phyloP scores from a whole-genome alignment of 92 coral and sea anemone species.

The Virgularia gustaviana region DNA sequence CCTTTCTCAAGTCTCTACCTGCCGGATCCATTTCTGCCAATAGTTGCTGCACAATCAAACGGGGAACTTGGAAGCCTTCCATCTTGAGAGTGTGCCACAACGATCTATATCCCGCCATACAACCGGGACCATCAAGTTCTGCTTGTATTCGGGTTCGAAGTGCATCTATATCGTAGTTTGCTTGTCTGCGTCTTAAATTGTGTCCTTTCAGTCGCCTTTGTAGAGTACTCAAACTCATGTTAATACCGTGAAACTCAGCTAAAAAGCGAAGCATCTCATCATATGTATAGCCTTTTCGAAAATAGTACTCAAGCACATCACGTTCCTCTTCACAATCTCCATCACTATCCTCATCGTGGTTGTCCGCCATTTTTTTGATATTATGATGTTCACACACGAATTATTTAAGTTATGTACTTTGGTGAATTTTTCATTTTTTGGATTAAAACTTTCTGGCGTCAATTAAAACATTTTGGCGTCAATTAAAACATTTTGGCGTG shows the following conservation, averaged over 20 bases:
- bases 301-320: slow-evolving; percentile 22
- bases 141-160: slow-evolving; percentile 32
- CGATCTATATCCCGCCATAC: slow-evolving; percentile 42
- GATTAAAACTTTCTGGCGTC: neutral
- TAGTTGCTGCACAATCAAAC: slow-evolving; percentile 31
- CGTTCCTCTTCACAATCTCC: neutral
- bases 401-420: neutral
- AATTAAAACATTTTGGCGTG: too few relatives aligned
- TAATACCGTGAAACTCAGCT: slow-evolving; percentile 8
- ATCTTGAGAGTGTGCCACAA: slow-evolving; percentile 40
- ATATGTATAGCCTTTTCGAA: slow-evolving; percentile 32
- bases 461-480: neutral
- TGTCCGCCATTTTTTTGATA: neutral
- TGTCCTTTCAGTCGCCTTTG: slow-evolving; percentile 21
- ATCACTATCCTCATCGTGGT: neutral
- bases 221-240: slow-evolving; percentile 17
- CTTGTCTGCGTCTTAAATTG: slow-evolving; percentile 16
- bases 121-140: slow-evolving; percentile 48
- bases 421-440: neutral
- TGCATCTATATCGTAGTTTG: slow-evolving; percentile 20
- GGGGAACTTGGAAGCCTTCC: slow-evolving; percentile 36
- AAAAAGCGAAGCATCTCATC: neutral
- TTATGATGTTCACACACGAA: neutral
- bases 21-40: slow-evolving; percentile 45
- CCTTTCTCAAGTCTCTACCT: slow-evolving; percentile 32